Percentiles rank a stretch among this genome's conserved stretches.
phyloP scores from a whole-genome alignment of 2,888 invertebrate species.

The Timandra comae region DNA sequence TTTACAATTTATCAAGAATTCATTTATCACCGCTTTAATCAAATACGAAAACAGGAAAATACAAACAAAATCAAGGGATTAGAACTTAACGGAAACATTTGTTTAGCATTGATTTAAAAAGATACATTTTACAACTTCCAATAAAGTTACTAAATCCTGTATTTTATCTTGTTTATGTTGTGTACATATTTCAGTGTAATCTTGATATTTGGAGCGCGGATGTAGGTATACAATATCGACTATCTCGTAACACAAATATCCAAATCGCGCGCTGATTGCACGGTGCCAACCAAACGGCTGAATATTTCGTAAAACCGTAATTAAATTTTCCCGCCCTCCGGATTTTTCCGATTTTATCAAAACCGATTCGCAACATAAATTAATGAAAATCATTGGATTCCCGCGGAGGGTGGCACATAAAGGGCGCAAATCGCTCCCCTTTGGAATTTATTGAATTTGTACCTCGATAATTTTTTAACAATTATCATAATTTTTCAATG shows the following conservation, averaged over 20 bases:
- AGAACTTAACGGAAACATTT: too few species aligned
- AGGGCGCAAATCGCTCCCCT: conserved; percentile 27
- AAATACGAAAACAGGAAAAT: too few species aligned
- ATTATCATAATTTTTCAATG: conserved; percentile 70
- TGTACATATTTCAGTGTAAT: too few species aligned
- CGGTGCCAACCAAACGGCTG: conserved; percentile 8
- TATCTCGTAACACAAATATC: neutral
- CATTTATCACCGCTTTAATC: too few species aligned
- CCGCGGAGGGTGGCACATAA: conserved; percentile 22
- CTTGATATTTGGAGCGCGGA: too few species aligned
- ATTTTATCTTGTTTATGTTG: too few species aligned
- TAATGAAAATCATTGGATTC: conserved; percentile 35
- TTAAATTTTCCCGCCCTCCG: conserved; percentile 21
- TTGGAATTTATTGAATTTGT: conserved; percentile 42
- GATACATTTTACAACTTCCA: too few species aligned
- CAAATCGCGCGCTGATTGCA: conserved; percentile 9
- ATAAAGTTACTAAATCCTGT: too few species aligned
- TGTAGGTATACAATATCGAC: too few species aligned
- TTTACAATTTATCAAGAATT: too few species aligned
- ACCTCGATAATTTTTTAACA: conserved; percentile 45
- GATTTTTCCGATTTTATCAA: conserved; percentile 34
- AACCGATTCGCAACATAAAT: conserved; percentile 41
- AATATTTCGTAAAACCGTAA: conserved; percentile 19
- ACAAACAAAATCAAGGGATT: too few species aligned
- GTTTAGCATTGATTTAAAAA: too few species aligned